These are phyloP conservation scores for Eidolon dupreanum DNA, from an alignment of 2,797 vertebrate species.

Conservation along the genomic window DNA sequence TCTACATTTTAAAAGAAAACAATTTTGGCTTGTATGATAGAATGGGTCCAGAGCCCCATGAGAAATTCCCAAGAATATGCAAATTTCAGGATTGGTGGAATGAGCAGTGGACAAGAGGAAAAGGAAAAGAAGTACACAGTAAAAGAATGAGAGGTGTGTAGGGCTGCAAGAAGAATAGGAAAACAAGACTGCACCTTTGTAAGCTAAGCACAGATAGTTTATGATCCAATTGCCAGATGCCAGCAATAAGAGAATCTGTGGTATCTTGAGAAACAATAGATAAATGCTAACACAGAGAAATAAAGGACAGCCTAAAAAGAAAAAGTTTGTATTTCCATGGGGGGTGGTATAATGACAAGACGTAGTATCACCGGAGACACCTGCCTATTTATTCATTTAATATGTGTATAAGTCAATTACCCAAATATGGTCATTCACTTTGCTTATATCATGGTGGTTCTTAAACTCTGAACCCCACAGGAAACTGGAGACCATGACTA, in stretches of 20 bases:
- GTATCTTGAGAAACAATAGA: neutral
- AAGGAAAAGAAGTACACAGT: neutral
- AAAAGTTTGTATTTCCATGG: neutral
- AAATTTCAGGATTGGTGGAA: neutral
- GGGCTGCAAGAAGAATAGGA: neutral
- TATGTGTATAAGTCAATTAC: neutral
- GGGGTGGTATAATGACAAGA: neutral
- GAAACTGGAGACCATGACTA: neutral
- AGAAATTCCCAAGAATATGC: neutral
- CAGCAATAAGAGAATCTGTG: neutral
- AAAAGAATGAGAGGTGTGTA: neutral
- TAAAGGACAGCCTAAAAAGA: neutral
- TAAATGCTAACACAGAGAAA: neutral
- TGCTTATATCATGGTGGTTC: neutral
- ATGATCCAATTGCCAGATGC: neutral
- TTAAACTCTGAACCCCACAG: neutral
- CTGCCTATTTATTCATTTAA: neutral
- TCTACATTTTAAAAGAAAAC: neutral
- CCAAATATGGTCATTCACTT: neutral
- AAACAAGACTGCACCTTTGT: neutral
- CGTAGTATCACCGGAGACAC: neutral
- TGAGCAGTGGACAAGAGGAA: neutral
- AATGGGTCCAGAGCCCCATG: neutral
- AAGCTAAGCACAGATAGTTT: neutral
- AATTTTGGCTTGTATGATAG: neutral